Percentiles rank a stretch among this genome's conserved stretches.
Evolutionary conservation across 2,888 invertebrate species (phyloP).

Genomic region (Stratiomys singularior): DNA sequence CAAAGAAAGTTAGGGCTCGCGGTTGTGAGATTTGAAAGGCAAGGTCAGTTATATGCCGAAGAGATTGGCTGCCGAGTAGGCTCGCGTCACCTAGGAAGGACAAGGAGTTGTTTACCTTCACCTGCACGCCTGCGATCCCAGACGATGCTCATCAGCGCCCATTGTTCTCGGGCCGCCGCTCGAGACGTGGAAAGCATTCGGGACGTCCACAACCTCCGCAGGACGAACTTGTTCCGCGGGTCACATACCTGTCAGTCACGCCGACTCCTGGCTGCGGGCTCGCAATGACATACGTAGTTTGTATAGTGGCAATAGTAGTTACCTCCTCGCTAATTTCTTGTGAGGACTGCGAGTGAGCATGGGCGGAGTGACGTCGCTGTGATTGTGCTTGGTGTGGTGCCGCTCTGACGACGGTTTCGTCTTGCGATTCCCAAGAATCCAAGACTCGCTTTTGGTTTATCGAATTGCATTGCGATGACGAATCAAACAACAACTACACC

Average conservation of each 20-base stretch:
- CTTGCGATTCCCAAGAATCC: constrained; percentile 23
- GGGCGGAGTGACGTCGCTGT: not conserved
- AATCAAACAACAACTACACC: constrained; percentile 9
- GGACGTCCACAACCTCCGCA: not conserved
- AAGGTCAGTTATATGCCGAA: constrained; percentile 8
- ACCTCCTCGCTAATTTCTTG: not conserved
- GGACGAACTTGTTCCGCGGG: not conserved
- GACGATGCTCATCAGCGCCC: not conserved
- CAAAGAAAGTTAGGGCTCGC: not conserved
- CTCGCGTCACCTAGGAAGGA: not conserved
- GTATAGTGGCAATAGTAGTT: too few relatives aligned
- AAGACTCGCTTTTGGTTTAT: not conserved
- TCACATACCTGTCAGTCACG: not conserved
- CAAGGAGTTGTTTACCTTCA: constrained; percentile 23
- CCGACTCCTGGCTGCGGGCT: not conserved
- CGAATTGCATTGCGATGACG: constrained; percentile 30
- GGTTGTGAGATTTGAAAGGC: not conserved
- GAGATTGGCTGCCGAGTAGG: not conserved
- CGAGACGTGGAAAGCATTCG: too few relatives aligned
- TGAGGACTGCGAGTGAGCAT: not conserved
- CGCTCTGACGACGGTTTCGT: not conserved
- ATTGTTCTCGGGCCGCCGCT: not conserved
- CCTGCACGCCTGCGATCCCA: not conserved
- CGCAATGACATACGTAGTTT: too few relatives aligned
- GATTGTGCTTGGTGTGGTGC: not conserved